Percentiles rank a stretch among this genome's conserved stretches.
Evolutionary conservation across 2,888 invertebrate genomes (phyloP).

Genomic region (Agrotis segetum): DNA sequence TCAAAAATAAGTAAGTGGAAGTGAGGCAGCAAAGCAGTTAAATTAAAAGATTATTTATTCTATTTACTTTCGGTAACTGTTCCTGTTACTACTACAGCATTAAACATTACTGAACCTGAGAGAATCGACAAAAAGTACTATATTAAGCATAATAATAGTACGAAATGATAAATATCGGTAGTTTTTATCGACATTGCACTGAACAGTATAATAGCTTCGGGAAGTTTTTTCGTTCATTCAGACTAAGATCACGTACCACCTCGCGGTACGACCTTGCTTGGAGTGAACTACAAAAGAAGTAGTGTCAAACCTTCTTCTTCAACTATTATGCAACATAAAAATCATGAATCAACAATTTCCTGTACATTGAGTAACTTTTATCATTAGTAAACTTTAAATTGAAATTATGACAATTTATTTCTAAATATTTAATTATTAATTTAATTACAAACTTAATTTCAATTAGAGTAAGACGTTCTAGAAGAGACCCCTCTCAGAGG

Average conservation of each 20-base stretch:
- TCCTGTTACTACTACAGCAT: slow-evolving; percentile 16
- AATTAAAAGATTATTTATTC: not conserved
- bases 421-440: too few species aligned
- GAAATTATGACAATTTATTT: too few species aligned
- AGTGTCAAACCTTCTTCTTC: slow-evolving; percentile 27
- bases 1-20: not conserved
- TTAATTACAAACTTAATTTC: too few species aligned
- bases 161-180: slow-evolving; percentile 40
- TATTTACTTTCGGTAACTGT: slow-evolving; percentile 4
- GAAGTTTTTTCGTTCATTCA: slow-evolving; percentile 58
- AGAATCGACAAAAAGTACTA: slow-evolving; percentile 34
- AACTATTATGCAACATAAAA: slow-evolving; percentile 8
- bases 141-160: slow-evolving; percentile 28
- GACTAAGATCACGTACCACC: slow-evolving; percentile 53
- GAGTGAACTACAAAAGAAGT: slow-evolving; percentile 16
- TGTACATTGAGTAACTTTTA: not conserved
- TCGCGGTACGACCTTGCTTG: slow-evolving; percentile 51
- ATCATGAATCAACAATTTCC: not conserved
- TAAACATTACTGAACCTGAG: slow-evolving; percentile 12
- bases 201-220: slow-evolving; percentile 39
- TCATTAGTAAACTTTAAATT: too few species aligned
- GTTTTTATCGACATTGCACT: slow-evolving; percentile 54
- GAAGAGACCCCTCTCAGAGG: too few species aligned
- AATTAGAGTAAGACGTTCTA: too few species aligned
- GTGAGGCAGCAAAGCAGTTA: too few species aligned